Evolutionary conservation across 1,140 invertebrate genomes (phyloP).

Genomic region (Nephila pilipes): DNA sequence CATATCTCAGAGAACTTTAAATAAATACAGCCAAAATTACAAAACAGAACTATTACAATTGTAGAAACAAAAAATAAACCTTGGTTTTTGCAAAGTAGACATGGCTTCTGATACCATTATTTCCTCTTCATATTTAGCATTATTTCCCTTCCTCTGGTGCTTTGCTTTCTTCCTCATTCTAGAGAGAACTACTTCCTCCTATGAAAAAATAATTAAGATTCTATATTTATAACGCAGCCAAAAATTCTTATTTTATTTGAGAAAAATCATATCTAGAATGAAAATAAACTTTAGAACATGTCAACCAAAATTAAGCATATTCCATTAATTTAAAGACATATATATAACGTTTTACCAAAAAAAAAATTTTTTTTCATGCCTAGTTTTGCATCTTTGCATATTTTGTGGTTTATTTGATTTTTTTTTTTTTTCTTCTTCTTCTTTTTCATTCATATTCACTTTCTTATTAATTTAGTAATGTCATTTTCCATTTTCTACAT

Average conservation of each 20-base stretch:
- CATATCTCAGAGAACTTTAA: too few species aligned
- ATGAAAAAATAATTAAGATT: not conserved
- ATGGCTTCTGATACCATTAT: constrained; percentile 86
- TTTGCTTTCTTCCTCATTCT: constrained; percentile 79
- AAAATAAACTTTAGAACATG: not conserved
- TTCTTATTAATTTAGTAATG: too few species aligned
- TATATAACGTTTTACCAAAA: too few species aligned
- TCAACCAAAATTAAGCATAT: not conserved
- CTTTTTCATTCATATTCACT: too few species aligned
- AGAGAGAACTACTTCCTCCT: constrained; percentile 77
- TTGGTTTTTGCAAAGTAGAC: constrained; percentile 88
- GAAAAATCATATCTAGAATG: not conserved
- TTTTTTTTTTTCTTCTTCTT: too few species aligned
- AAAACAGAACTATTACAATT: not conserved
- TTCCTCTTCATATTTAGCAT: constrained; percentile 77
- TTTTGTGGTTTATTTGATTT: too few species aligned
- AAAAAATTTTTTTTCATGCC: too few species aligned
- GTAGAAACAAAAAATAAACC: constrained; percentile 77
- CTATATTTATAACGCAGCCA: not conserved
- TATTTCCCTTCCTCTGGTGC: constrained; percentile 83
- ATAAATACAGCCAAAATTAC: too few species aligned
- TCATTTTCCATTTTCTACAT: too few species aligned
- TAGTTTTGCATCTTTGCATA: too few species aligned
- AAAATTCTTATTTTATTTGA: too few species aligned
- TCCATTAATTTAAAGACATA: too few species aligned